Percentiles rank a stretch among this genome's conserved stretches.
These are phyloP conservation scores for Heliconius hortense DNA, from an alignment of 2,888 invertebrate species.

Conservation along the genomic window DNA sequence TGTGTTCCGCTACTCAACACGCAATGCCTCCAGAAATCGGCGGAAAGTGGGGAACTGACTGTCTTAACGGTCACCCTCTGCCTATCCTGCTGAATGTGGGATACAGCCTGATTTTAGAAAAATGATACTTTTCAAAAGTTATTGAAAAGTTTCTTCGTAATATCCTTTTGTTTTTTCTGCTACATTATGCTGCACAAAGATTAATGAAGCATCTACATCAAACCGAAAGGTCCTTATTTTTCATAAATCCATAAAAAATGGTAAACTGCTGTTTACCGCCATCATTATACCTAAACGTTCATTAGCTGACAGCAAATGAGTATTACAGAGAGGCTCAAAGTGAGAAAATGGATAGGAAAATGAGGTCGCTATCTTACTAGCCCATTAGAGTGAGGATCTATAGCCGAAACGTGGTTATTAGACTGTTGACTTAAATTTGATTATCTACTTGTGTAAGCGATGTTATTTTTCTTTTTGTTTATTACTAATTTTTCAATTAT, in stretches of 20 bases:
- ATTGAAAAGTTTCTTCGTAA: background rate
- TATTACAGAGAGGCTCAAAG: constrained; percentile 23
- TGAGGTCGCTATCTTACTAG: constrained; percentile 33
- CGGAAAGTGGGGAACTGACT: background rate
- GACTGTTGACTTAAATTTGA: constrained; percentile 9
- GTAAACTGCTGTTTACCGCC: constrained; percentile 29
- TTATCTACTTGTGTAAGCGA: background rate
- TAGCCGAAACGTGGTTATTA: constrained; percentile 25
- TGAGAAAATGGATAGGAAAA: constrained; percentile 38
- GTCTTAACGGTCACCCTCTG: background rate
- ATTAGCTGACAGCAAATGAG: constrained; percentile 35
- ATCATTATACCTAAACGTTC: constrained; percentile 30
- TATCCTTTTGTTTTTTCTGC: background rate
- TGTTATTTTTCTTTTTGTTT: background rate
- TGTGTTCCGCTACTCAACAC: no score
- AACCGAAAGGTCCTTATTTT: constrained; percentile 19
- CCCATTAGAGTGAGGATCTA: constrained; percentile 32
- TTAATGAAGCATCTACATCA: constrained; percentile 8
- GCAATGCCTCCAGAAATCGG: no score
- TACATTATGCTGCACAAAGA: background rate
- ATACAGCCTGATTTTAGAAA: background rate
- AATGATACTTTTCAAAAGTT: background rate
- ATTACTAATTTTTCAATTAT: background rate
- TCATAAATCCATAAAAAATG: constrained; percentile 20
- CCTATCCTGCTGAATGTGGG: no score